Evolutionary conservation across 1,140 invertebrate genomes (phyloP), one percentile per base, ranked within the genome.

Genomic region (Drosophila teissieri): DNA sequence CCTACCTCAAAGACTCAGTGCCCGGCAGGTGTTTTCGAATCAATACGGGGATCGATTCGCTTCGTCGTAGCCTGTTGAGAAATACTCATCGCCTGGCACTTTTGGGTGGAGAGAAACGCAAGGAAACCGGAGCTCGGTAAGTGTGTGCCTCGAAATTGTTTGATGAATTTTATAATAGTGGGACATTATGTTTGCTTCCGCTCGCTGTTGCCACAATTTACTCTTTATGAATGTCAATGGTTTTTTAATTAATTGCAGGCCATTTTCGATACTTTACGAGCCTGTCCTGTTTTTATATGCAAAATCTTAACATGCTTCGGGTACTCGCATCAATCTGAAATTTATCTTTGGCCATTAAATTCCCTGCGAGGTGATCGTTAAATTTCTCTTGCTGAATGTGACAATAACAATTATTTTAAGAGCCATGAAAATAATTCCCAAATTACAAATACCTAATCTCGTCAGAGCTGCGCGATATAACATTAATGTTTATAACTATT

Each of bases 221-320:
- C 80, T 89, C 75, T 89, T 89, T 89, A 89, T 89, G 84, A 89
- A 89, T 89, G 84, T 89, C 84, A 89, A 89, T 89, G 80, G 84
- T 44, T 89, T 89, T 89, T 89, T 89, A 89, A 89, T 89, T 89
- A 89, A 89, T 89, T 89, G 73, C 78, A 63, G 68, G 69, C 69
- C 79, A 80, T 89, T 89, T 78, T 37, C 27, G 17, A 74, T 73
- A 55, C 48, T 75, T 75, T 75, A 75, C 62, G 72, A 56, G 61
- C 52, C 17, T 39, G 34, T 58, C 45, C 52, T 19, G 15, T 64
- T 49, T 73, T 37, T 19, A 19, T 64, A 75, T 64, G 70, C 72
- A 75, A 75, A 75, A 58, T 57, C n/a, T 24, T 36, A 34, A 5
- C 39, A 14, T 24, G 36, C 68, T 73, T 12, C 24, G 39, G 57